These are phyloP conservation scores for Himalopsyche phryganea DNA, from an alignment of 1,140 invertebrate genomes.

Conservation along the genomic window DNA sequence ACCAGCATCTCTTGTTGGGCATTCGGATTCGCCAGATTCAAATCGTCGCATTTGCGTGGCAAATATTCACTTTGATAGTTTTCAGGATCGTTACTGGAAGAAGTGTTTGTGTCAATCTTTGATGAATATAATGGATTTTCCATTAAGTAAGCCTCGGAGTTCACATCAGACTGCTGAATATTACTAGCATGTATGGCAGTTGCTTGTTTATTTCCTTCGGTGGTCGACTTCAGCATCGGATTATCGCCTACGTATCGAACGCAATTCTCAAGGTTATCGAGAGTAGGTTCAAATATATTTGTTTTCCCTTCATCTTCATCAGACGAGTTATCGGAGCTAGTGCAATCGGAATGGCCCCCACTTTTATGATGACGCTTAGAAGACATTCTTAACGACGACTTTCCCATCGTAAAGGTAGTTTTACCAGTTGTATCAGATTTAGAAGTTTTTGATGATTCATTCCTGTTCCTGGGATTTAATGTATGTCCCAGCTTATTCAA, in stretches of 20 bases:
- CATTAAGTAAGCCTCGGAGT: conserved; percentile 37
- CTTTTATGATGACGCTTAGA: conserved; percentile 43
- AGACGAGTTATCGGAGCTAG: conserved; percentile 50
- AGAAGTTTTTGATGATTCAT: conserved; percentile 37
- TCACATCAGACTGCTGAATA: conserved; percentile 39
- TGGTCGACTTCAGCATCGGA: conserved; percentile 37
- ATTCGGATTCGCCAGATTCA: not conserved
- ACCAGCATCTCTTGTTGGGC: not conserved
- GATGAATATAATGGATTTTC: conserved; percentile 50
- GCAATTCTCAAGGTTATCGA: conserved; percentile 51
- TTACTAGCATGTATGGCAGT: not conserved
- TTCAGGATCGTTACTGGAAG: conserved; percentile 13
- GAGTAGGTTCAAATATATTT: conserved; percentile 51
- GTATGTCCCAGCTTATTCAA: conserved; percentile 70
- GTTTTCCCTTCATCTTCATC: conserved; percentile 46
- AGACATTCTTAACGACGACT: conserved; percentile 37
- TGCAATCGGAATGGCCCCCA: conserved; percentile 47
- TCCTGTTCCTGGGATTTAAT: conserved; percentile 54
- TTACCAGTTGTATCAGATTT: conserved; percentile 47
- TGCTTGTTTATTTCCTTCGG: conserved; percentile 16
- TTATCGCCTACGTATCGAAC: conserved; percentile 48
- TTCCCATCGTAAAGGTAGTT: conserved; percentile 53
- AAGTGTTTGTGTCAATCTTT: conserved; percentile 43
- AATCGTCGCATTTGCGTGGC: not conserved
- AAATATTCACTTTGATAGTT: conserved; percentile 17